Conservation (phyloP, 1,140 invertebrate species). For the Drosophila lacteicornis region DNA sequence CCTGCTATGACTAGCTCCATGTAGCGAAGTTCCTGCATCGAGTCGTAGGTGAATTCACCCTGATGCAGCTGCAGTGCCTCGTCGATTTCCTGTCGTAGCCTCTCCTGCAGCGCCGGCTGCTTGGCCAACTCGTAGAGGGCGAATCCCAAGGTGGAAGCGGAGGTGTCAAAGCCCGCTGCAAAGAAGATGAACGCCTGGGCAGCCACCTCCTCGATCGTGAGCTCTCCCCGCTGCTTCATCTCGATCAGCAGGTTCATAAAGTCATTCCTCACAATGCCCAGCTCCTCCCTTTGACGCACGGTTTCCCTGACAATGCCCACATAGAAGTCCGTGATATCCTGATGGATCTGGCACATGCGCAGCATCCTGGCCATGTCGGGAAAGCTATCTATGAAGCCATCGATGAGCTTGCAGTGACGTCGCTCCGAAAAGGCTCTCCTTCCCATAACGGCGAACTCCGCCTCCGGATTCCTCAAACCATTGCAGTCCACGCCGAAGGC, state of each 20-base stretch:
- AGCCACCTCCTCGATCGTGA: constrained; percentile 70
- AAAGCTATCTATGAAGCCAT: constrained; percentile 71
- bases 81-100: constrained; percentile 87
- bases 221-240: constrained; percentile 65
- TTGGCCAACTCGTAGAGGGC: constrained; percentile 87
- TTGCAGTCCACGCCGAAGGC: constrained; percentile 87
- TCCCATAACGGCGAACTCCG: constrained; percentile 85
- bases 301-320: constrained; percentile 85
- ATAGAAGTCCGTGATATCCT: constrained; percentile 86
- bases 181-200: constrained; percentile 85
- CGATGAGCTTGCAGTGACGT: constrained; percentile 53
- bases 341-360: constrained; percentile 63
- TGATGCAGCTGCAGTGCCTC: constrained; percentile 73
- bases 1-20: constrained; percentile 86
- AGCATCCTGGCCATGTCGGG: constrained; percentile 59
- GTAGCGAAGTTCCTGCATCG: constrained; percentile 87
- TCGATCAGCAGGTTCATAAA: constrained; percentile 87
- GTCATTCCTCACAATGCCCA: constrained; percentile 85
- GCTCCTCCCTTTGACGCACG: constrained; percentile 85
- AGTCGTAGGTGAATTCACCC: constrained; percentile 83
- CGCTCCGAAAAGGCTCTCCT: constrained; percentile 67
- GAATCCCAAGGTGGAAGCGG: constrained; percentile 86
- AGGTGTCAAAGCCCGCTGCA: constrained; percentile 89
- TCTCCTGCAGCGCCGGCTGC: constrained; percentile 87
- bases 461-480: constrained; percentile 86